Evolutionary conservation across 2,797 vertebrate genomes (phyloP).

Genomic region (Aselliscus stoliczkanus): DNA sequence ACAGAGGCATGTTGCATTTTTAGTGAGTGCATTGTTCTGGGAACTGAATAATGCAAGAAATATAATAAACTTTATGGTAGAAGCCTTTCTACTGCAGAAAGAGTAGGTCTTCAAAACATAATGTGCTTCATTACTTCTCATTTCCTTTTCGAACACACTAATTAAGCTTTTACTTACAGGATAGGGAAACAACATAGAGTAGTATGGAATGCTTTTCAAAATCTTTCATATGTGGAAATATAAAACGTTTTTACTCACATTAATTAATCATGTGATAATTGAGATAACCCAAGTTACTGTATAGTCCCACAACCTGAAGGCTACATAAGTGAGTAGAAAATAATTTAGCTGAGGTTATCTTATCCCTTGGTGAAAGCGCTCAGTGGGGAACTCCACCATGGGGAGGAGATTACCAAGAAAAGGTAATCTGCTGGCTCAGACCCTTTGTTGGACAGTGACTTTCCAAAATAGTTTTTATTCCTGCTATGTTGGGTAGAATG

Average conservation of each 20-base stretch:
- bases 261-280: slow-evolving; percentile 9
- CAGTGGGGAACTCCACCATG: neutral
- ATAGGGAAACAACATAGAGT: neutral
- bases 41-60: slow-evolving; percentile 35
- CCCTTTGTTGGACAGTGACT: neutral
- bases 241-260: neutral
- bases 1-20: neutral
- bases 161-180: slow-evolving; percentile 54
- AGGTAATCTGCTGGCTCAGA: neutral
- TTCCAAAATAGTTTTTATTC: neutral
- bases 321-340: neutral
- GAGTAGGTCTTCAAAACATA: neutral
- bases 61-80: neutral
- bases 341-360: neutral
- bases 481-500: neutral
- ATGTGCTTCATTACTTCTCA: slow-evolving; percentile 53
- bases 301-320: neutral
- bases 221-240: slow-evolving; percentile 38
- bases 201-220: slow-evolving; percentile 28
- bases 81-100: slow-evolving; percentile 26
- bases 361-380: neutral
- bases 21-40: slow-evolving; percentile 30
- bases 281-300: neutral
- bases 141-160: slow-evolving; percentile 55
- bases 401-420: neutral